Percentiles rank a stretch among this genome's conserved stretches.
Conservation (phyloP, 2,797 vertebrate species). For the Pelobates cultripes region DNA sequence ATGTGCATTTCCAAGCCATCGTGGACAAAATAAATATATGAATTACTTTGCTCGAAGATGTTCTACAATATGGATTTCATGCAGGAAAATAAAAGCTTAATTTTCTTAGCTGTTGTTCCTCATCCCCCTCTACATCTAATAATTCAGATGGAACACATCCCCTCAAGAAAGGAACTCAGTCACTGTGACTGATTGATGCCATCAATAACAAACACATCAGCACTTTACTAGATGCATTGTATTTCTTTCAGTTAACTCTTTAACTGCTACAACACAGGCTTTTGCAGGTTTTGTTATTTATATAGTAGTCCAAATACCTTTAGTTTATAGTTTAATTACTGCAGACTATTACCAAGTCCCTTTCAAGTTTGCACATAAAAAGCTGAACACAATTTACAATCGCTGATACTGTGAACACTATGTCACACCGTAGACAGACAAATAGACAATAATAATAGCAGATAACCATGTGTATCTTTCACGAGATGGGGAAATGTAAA, state of each 20-base stretch:
- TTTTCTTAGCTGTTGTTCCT: slow-evolving; percentile 8
- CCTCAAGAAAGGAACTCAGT: slow-evolving; percentile 24
- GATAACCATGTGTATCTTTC: too few species aligned
- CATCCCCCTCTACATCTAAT: slow-evolving; percentile 11
- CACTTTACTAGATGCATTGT: slow-evolving; percentile 21
- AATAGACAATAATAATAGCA: too few species aligned
- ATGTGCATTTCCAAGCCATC: neutral
- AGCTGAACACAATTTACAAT: too few species aligned
- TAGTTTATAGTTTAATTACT: too few species aligned
- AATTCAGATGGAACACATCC: slow-evolving; percentile 21
- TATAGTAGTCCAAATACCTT: too few species aligned
- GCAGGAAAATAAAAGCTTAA: slow-evolving; percentile 3
- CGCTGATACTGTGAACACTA: too few species aligned
- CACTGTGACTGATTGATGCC: slow-evolving; percentile 23
- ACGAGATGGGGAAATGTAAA: too few species aligned
- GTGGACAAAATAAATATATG: slow-evolving; percentile 8
- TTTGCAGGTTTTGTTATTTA: neutral
- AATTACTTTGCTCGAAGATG: neutral
- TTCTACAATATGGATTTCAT: slow-evolving; percentile 1
- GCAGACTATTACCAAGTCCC: too few species aligned
- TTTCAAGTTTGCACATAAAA: too few species aligned
- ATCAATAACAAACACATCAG: slow-evolving; percentile 37
- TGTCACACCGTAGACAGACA: too few species aligned
- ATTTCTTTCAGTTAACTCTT: neutral
- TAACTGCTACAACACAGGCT: neutral